Conservation (phyloP, 1,140 invertebrate species). For the Ostrea edulis region DNA sequence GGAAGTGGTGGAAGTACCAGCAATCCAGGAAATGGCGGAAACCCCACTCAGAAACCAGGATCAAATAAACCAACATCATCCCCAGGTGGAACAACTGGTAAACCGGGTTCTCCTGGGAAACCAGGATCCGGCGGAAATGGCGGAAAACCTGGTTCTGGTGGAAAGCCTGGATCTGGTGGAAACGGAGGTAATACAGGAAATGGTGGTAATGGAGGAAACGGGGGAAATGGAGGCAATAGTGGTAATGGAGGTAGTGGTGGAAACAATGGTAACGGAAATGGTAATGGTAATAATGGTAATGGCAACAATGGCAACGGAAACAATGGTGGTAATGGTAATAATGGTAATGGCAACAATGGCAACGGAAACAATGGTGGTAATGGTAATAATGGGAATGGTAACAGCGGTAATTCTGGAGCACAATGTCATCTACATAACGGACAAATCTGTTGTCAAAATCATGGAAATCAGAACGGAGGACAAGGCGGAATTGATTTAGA, state of each 20-base stretch:
- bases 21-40: background rate
- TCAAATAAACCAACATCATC: too few relatives aligned
- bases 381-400: background rate
- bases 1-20: background rate
- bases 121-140: background rate
- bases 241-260: background rate
- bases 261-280: background rate
- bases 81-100: too few relatives aligned
- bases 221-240: background rate
- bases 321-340: slow-evolving; percentile 4
- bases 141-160: background rate
- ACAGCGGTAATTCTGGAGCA: background rate
- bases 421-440: background rate
- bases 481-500: slow-evolving; percentile 23
- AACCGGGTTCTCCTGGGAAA: background rate
- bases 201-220: background rate
- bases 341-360: slow-evolving; percentile 9
- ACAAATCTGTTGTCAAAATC: slow-evolving; percentile 17
- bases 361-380: background rate
- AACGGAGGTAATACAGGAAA: background rate
- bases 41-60: too few relatives aligned
- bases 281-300: background rate
- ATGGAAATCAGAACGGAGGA: background rate
- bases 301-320: slow-evolving; percentile 16
- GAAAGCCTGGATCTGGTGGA: background rate